These are phyloP conservation scores for Acronicta alni DNA, from an alignment of 2,888 invertebrate species.

Conservation along the genomic window DNA sequence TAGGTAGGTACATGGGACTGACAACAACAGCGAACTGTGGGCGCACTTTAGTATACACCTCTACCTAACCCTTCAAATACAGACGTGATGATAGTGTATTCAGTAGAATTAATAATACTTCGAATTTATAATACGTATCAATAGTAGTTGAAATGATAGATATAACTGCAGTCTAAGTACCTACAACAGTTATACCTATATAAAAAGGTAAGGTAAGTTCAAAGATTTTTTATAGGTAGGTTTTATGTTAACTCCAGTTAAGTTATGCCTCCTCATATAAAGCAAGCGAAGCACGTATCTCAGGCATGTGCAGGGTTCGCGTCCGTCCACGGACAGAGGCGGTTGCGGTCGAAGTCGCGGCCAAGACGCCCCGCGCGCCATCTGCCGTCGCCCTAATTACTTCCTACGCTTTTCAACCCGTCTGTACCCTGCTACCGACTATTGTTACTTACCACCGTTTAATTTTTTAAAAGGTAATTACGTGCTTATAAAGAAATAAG, in stretches of 20 bases:
- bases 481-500: constrained; percentile 76
- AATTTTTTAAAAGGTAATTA: constrained; percentile 82
- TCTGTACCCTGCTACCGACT: constrained; percentile 64
- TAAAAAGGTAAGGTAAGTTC: not conserved
- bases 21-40: too few relatives aligned
- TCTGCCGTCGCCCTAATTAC: constrained; percentile 82
- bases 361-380: constrained; percentile 72
- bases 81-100: too few relatives aligned
- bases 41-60: too few relatives aligned
- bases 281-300: constrained; percentile 34
- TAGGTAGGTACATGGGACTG: too few relatives aligned
- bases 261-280: constrained; percentile 27
- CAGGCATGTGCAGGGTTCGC: constrained; percentile 36
- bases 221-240: not conserved
- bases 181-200: too few relatives aligned
- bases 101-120: too few relatives aligned
- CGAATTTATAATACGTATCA: too few relatives aligned
- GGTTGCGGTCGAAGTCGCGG: constrained; percentile 59
- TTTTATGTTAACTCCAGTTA: constrained; percentile 12
- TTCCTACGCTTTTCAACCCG: constrained; percentile 81
- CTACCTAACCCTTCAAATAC: too few relatives aligned
- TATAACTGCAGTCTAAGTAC: too few relatives aligned
- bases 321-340: constrained; percentile 19
- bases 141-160: too few relatives aligned
- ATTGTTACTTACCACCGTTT: constrained; percentile 75